These are phyloP conservation scores for Podarcis raffonei DNA, from an alignment of 2,113 vertebrate species.

Conservation along the genomic window DNA sequence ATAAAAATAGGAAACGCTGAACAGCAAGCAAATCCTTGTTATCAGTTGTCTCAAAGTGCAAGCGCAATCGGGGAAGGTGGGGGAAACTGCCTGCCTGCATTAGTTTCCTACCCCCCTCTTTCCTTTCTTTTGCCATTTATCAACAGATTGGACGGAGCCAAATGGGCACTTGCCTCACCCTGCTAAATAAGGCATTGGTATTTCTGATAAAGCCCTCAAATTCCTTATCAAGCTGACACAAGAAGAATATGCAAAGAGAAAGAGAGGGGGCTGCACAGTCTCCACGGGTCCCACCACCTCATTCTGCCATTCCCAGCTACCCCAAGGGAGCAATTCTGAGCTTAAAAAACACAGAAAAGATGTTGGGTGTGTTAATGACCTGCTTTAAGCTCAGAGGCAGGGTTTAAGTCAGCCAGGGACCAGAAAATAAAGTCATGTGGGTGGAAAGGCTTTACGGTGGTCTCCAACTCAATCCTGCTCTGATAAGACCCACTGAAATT, in stretches of 20 bases:
- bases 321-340: not conserved
- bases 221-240: constrained; percentile 94
- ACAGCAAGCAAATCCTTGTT: rapidly evolving
- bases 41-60: constrained; percentile 19
- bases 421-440: constrained; percentile 35
- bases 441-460: constrained; percentile 25
- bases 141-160: constrained; percentile 89
- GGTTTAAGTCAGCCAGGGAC: constrained; percentile 29
- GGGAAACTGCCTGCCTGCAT: constrained; percentile 27
- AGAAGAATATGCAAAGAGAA: constrained; percentile 91
- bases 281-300: constrained; percentile 52
- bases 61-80: constrained; percentile 3
- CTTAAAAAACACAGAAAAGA: not conserved
- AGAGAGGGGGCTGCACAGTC: constrained; percentile 76
- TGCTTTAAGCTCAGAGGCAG: not conserved
- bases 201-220: constrained; percentile 99
- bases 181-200: constrained; percentile 98
- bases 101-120: constrained; percentile 74
- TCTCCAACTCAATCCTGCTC: no score
- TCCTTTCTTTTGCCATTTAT: constrained; percentile 89
- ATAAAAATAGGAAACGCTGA: constrained; percentile 8
- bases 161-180: constrained; percentile 90
- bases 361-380: rapidly evolving
- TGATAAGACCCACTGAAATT: no score
- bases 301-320: not conserved